Conservation (phyloP, 2,797 vertebrate species). For the Pogonophryne albipinna region DNA sequence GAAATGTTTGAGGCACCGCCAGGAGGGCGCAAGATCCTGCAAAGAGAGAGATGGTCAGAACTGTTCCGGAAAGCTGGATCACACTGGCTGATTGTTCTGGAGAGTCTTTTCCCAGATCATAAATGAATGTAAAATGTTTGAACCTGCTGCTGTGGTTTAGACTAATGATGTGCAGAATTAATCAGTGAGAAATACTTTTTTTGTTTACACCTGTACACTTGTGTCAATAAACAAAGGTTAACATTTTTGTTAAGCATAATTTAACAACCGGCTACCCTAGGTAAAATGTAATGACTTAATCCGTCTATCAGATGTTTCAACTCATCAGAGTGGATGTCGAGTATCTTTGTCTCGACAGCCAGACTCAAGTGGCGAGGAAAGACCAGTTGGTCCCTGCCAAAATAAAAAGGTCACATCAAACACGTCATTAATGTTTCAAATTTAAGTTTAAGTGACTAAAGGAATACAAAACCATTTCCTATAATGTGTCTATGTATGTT, state of each 20-base stretch:
- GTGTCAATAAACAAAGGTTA: not conserved
- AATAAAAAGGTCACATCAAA: not conserved
- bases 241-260: not conserved
- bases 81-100: not conserved
- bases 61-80: not conserved
- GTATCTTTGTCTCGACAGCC: not conserved
- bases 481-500: not conserved
- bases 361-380: not conserved
- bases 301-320: not conserved
- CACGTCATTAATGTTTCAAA: not conserved
- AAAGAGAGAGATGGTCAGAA: constrained; percentile 18
- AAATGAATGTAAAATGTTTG: not conserved
- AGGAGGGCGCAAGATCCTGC: constrained; percentile 93
- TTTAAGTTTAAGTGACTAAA: not conserved
- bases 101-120: not conserved
- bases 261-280: not conserved
- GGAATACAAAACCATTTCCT: not conserved
- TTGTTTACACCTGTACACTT: not conserved
- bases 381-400: not conserved
- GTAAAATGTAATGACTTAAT: not conserved
- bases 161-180: not conserved
- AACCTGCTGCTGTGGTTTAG: not conserved
- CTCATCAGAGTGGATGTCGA: not conserved
- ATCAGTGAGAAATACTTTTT: not conserved
- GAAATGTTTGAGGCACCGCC: constrained; percentile 95